Base-by-base conservation (phyloP, 2,888 invertebrate genomes). In the Steinernema scapterisci region DNA sequence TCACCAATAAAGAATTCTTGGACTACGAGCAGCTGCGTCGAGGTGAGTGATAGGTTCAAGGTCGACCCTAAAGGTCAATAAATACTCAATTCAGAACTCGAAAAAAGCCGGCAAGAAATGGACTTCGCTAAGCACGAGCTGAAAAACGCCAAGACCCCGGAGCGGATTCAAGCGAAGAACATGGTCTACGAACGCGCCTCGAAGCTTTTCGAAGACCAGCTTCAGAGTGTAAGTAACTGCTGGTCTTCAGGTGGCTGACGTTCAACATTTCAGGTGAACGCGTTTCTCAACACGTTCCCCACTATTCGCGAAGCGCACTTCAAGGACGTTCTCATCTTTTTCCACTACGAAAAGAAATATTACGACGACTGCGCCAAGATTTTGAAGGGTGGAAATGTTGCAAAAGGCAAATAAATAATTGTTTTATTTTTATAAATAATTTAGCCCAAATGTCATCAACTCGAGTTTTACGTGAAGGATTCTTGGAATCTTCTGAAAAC, bases 41-140 rank as follows among this genome's bases (percentile, higher is more conserved):
- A 31, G 31, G 70, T 70, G 43, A 31, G 19, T n/a, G n/a, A n/a
- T n/a, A n/a, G n/a, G n/a, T n/a, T 52, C 23, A 5, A 1, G 1
- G 19, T 7, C 21, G n/a, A n/a, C n/a, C n/a, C n/a, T n/a, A n/a
- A n/a, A n/a, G n/a, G n/a, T n/a, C n/a, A n/a, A n/a, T n/a, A n/a
- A n/a, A n/a, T n/a, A 21, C 7, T 21, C 19, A 23, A 25, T 74
- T 74, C 21, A 74, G 74, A 51, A 0, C 46, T 74, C 7, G 71
- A 71, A 13, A 38, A 71, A 2, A 71, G 48, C 9, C 70, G 71
- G 0, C 71, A 74, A 31, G 74, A 74, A 19, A 74, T 74, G 74
- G 74, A 74, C 70, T 74, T 70, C 31, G 71, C 74, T 11, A 74
- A 74, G 38, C 71, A 74, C 45, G 74, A 74, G 45, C 19, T 74